Evolutionary conservation across 2,113 vertebrate species (phyloP).

Genomic region (Plotosus lineatus): DNA sequence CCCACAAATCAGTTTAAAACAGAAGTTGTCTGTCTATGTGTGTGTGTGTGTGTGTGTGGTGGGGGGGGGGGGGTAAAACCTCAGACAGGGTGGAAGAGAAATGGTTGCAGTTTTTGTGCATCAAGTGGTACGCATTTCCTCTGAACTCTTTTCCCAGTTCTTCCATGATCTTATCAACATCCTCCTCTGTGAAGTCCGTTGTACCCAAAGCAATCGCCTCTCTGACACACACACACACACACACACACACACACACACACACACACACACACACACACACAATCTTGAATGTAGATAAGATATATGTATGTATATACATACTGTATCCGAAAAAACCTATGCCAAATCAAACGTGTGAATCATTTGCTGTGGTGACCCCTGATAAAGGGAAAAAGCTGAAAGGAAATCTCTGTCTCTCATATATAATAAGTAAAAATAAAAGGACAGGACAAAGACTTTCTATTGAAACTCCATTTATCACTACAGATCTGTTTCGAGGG

Average conservation of each 20-base stretch:
- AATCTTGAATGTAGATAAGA: no score
- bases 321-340: no score
- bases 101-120: conserved; percentile 92
- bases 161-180: conserved; percentile 89
- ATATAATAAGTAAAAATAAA: no score
- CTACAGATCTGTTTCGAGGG: no score
- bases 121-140: conserved; percentile 84
- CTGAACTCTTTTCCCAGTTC: conserved; percentile 89
- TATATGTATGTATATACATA: no score
- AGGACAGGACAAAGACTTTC: no score
- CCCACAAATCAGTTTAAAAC: neutral
- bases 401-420: no score
- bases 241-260: neutral
- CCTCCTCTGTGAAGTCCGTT: conserved; percentile 87
- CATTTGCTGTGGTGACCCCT: no score
- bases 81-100: conserved; percentile 88
- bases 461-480: no score
- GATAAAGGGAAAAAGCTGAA: no score
- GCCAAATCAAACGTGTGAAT: no score
- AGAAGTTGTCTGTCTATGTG: neutral
- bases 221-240: conserved; percentile 62
- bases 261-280: neutral
- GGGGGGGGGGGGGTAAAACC: conserved; percentile 63
- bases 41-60: neutral
- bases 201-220: conserved; percentile 89